Conservation (phyloP, 1,140 invertebrate genomes). For the Cotesia typhae region DNA sequence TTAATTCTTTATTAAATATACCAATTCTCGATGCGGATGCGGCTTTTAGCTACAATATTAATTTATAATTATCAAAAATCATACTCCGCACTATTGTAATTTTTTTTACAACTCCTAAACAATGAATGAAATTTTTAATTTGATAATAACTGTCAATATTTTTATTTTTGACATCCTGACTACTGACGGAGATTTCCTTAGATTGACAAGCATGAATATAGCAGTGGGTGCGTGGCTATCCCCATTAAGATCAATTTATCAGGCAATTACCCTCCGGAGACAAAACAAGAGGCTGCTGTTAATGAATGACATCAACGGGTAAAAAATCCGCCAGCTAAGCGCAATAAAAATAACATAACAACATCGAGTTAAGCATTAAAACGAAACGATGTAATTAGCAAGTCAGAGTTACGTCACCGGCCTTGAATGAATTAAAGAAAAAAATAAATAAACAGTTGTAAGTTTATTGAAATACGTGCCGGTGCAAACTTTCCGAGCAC, state of each 20-base stretch:
- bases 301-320: not conserved
- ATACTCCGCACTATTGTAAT: too few relatives aligned
- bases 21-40: too few relatives aligned
- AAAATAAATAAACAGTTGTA: not conserved
- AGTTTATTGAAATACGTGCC: slow-evolving; percentile 14
- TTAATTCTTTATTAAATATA: too few relatives aligned
- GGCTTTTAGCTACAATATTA: too few relatives aligned
- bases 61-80: too few relatives aligned
- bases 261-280: slow-evolving; percentile 1
- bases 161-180: not conserved
- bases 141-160: too few relatives aligned
- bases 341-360: not conserved
- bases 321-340: not conserved
- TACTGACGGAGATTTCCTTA: not conserved
- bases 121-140: too few relatives aligned
- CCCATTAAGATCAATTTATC: slow-evolving; percentile 23
- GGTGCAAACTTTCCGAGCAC: slow-evolving; percentile 19
- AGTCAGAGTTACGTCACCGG: slow-evolving; percentile 15
- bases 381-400: slow-evolving; percentile 20
- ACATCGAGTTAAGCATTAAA: not conserved
- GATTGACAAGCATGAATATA: too few relatives aligned
- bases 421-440: slow-evolving; percentile 33
- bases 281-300: not conserved
- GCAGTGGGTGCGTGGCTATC: slow-evolving; percentile 9
- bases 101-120: too few relatives aligned